Conservation (phyloP, 2,113 vertebrate species). For the Chlorodrepanis virens region DNA sequence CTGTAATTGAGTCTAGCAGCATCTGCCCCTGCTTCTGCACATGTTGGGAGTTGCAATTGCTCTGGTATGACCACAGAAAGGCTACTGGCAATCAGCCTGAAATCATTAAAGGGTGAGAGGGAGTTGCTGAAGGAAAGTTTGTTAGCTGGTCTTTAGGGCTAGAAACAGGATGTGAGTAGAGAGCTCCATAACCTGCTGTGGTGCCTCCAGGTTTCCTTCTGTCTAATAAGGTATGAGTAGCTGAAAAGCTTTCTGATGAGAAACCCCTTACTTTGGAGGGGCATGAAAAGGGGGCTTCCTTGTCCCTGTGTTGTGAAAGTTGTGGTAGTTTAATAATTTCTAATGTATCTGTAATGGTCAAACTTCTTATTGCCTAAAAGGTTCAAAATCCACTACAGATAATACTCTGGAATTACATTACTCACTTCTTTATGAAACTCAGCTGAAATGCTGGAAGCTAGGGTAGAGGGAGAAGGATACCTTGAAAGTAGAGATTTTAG, state of each 20-base stretch:
- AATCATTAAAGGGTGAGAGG: background rate
- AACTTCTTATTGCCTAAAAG: background rate
- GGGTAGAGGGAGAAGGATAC: background rate
- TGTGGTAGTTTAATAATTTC: background rate
- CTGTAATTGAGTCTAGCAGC: background rate
- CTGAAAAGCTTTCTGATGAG: background rate
- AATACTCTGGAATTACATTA: background rate
- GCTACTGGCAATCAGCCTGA: background rate
- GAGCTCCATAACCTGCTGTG: background rate
- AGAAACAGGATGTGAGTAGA: too few species aligned
- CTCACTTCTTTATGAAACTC: background rate
- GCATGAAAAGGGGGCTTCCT: background rate
- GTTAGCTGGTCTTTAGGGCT: background rate
- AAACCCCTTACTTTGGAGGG: rapidly evolving
- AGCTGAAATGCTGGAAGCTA: background rate
- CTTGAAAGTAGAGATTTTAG: background rate
- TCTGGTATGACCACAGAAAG: background rate
- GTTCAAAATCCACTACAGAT: rapidly evolving
- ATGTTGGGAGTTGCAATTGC: background rate
- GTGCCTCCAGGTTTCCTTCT: background rate
- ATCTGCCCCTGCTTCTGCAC: background rate
- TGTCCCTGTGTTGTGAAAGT: background rate
- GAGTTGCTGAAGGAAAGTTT: background rate
- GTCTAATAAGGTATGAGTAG: background rate
- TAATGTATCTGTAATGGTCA: background rate